Percentiles rank a stretch among this genome's conserved stretches.
Evolutionary conservation across 2,888 invertebrate genomes (phyloP).

Genomic region (Scaptomyza flava): DNA sequence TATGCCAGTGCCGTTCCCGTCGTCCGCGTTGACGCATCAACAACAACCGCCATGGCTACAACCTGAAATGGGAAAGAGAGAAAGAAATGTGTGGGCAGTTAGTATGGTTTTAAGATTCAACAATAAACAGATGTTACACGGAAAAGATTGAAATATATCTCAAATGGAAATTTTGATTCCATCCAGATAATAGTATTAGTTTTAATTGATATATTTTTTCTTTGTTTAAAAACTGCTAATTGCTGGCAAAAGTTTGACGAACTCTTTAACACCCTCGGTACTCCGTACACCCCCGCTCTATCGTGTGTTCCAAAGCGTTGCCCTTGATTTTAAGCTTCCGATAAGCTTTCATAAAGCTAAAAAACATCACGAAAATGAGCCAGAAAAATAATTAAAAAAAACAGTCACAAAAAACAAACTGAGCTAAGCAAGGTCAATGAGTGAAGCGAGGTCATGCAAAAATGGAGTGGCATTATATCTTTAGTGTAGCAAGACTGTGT

Average conservation of each 20-base stretch:
- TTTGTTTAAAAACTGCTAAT: slow-evolving; percentile 12
- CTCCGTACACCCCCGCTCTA: slow-evolving; percentile 15
- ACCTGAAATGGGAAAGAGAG: neutral
- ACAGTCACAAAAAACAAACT: slow-evolving; percentile 14
- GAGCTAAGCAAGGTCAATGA: slow-evolving; percentile 63
- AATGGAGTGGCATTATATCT: slow-evolving; percentile 12
- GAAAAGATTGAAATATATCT: neutral
- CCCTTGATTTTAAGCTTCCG: slow-evolving; percentile 71
- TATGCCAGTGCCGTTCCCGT: slow-evolving; percentile 27
- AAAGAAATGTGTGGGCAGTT: slow-evolving; percentile 12
- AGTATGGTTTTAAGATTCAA: slow-evolving; percentile 15
- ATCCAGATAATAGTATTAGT: neutral
- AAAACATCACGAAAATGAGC: slow-evolving; percentile 62
- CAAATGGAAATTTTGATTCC: too few relatives aligned
- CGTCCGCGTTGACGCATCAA: slow-evolving; percentile 17
- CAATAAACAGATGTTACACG: slow-evolving; percentile 2
- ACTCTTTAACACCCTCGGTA: slow-evolving; percentile 14
- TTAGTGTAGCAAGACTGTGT: slow-evolving; percentile 5
- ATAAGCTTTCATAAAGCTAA: slow-evolving; percentile 51
- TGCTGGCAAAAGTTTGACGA: slow-evolving; percentile 39
- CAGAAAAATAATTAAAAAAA: slow-evolving; percentile 2
- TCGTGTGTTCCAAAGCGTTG: slow-evolving; percentile 30
- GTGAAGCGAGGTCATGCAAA: slow-evolving; percentile 42
- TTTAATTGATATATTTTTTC: neutral
- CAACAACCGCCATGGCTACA: slow-evolving; percentile 33